Percentiles rank a stretch among this genome's conserved stretches.
Evolutionary conservation across 2,888 invertebrate species (phyloP).

Genomic region (Drosophila parthenogenetica): DNA sequence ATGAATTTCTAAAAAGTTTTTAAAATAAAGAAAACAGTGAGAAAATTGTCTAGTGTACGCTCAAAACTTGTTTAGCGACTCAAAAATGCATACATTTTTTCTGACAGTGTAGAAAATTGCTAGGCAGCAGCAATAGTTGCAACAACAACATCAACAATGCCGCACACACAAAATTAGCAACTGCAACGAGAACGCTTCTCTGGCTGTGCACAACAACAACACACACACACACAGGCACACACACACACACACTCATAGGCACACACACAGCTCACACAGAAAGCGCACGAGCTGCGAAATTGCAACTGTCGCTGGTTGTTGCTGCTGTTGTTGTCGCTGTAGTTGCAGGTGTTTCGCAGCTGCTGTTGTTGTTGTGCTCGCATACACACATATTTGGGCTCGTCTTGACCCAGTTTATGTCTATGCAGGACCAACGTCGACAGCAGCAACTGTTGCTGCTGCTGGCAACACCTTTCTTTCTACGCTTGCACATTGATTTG

Average conservation of each 20-base stretch:
- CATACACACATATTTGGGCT: slow-evolving; percentile 42
- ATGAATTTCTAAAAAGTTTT: too few relatives aligned
- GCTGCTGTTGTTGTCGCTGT: slow-evolving; percentile 30
- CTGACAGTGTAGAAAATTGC: slow-evolving; percentile 18
- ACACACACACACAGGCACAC: slow-evolving; percentile 14
- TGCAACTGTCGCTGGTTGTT: slow-evolving; percentile 16
- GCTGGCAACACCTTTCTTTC: slow-evolving; percentile 67
- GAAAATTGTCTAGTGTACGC: too few relatives aligned
- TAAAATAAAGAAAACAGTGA: too few relatives aligned
- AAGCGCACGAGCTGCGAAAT: slow-evolving; percentile 55
- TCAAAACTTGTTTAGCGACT: too few relatives aligned
- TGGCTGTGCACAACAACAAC: slow-evolving; percentile 26
- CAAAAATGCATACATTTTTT: not conserved
- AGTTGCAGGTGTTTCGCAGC: slow-evolving; percentile 58
- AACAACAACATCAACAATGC: slow-evolving; percentile 20
- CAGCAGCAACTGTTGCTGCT: slow-evolving; percentile 19
- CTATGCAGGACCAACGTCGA: slow-evolving; percentile 52
- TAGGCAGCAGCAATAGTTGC: slow-evolving; percentile 25
- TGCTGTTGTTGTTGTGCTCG: slow-evolving; percentile 35
- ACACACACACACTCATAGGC: slow-evolving; percentile 23
- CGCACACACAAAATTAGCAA: slow-evolving; percentile 54
- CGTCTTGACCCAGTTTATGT: slow-evolving; percentile 58
- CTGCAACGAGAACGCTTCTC: slow-evolving; percentile 67
- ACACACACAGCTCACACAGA: slow-evolving; percentile 3
- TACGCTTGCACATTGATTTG: slow-evolving; percentile 73